Evolutionary conservation across 2,888 invertebrate genomes (phyloP), one percentile per base, ranked within the genome.

Genomic region (Tetragnatha montana): DNA sequence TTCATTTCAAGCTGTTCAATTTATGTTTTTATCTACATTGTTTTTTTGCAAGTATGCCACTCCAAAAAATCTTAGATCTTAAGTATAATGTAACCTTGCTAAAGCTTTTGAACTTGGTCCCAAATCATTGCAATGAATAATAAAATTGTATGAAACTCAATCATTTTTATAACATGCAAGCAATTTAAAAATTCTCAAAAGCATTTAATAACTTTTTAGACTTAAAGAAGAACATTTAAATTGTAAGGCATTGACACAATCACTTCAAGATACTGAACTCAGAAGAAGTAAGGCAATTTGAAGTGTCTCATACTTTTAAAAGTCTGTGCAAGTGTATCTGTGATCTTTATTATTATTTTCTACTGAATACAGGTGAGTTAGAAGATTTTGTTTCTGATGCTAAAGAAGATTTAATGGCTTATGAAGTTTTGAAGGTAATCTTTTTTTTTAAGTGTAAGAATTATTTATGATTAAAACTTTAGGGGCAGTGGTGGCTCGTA

Each of bases 351-450:
- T 17, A 76, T 76, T 74, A 35, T 17, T 35, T 17, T 68, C 47
- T 83, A 60, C 17, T 60, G 7, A 60, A 60, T 74, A n/a, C 35
- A 83, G 83, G 17, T n/a, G 49, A 83, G 17, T 76, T 83, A 21
- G 68, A 75, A 75, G 47, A 14, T 47, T 14, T 49, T 10, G 75
- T 83, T 83, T 75, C 68, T 60, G 75, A 75, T n/a, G 68, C 76
- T 21, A 76, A 75, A 68, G 19, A 6, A 47, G 49, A 83, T 75
- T 83, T 83, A 69, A 19, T 14, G 47, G 68, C 47, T 8, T 76
- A 50, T 75, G 76, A 76, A 83, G 17, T n/a, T 1, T 76, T 83
- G 47, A 75, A 83, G 76, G 83, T 75, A 68, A 74, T 14, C 4
- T 21, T 47, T 49, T 81, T 71, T 17, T 68, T 35, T 70, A 47